phyloP scores from a whole-genome alignment of 2,888 invertebrate species.

The Eumerus sabulonum region DNA sequence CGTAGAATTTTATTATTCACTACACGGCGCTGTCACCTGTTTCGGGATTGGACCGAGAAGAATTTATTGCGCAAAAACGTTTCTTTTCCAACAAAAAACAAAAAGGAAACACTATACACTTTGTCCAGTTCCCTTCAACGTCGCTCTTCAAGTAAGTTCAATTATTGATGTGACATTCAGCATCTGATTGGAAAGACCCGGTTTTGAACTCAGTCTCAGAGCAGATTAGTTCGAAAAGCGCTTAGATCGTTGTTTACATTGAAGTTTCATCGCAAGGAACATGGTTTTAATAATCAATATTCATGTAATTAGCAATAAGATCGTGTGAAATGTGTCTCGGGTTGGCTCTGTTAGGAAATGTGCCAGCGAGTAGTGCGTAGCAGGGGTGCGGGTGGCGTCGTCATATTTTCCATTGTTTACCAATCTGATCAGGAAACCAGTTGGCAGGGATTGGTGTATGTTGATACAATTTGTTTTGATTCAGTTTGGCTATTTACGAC shows the following conservation, averaged over 20 bases:
- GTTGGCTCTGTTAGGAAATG: too few relatives aligned
- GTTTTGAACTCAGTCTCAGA: conserved; percentile 72
- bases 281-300: too few relatives aligned
- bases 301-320: not conserved
- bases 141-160: conserved; percentile 25
- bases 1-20: conserved; percentile 45
- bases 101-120: not conserved
- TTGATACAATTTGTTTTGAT: too few relatives aligned
- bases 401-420: conserved; percentile 41
- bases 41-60: conserved; percentile 4
- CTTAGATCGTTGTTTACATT: conserved; percentile 28
- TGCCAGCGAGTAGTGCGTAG: too few relatives aligned
- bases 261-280: not conserved
- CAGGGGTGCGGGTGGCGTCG: too few relatives aligned
- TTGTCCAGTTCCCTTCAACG: not conserved
- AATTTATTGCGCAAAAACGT: conserved; percentile 27
- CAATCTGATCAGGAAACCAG: conserved; percentile 9
- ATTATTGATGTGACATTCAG: not conserved
- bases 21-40: conserved; percentile 27
- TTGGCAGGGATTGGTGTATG: conserved; percentile 2
- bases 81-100: not conserved
- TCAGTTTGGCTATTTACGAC: too few relatives aligned
- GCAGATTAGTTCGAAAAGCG: conserved; percentile 71
- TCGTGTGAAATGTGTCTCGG: conserved; percentile 41
- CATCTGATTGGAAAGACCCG: not conserved